These are phyloP conservation scores for Caerostris extrusa DNA, from an alignment of 1,140 invertebrate species.

Conservation along the genomic window DNA sequence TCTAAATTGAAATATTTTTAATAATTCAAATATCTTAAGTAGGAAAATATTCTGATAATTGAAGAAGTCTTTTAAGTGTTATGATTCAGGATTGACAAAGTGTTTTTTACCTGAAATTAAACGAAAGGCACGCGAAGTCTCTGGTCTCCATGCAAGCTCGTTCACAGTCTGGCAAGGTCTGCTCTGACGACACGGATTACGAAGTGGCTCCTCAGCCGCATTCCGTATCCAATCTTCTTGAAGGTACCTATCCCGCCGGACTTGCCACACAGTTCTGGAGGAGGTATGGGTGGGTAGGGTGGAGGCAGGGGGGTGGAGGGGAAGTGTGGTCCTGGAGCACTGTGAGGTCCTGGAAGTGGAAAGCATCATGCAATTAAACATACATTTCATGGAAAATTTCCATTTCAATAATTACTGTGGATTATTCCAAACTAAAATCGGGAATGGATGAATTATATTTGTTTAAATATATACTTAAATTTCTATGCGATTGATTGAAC, in stretches of 20 bases:
- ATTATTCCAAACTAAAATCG: too few species aligned
- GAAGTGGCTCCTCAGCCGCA: slow-evolving; percentile 88
- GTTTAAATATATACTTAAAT: too few species aligned
- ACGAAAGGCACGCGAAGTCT: slow-evolving; percentile 93
- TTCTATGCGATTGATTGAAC: too few species aligned
- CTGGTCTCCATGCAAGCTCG: slow-evolving; percentile 88
- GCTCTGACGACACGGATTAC: slow-evolving; percentile 88
- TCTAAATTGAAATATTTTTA: too few species aligned
- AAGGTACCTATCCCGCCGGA: slow-evolving; percentile 74
- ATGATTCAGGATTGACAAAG: too few species aligned
- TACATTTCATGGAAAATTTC: neutral
- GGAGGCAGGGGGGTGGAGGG: slow-evolving; percentile 62
- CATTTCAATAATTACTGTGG: neutral
- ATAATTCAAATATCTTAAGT: too few species aligned
- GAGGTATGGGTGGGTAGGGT: slow-evolving; percentile 54
- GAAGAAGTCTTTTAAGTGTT: too few species aligned
- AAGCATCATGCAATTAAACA: neutral
- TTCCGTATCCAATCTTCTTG: slow-evolving; percentile 86
- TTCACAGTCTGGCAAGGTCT: slow-evolving; percentile 88
- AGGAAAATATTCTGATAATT: too few species aligned
- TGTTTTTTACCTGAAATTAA: slow-evolving; percentile 88
- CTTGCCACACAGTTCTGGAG: slow-evolving; percentile 63
- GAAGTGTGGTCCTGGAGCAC: slow-evolving; percentile 41
- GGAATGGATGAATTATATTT: too few species aligned
- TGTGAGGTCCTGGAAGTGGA: slow-evolving; percentile 52